Base-by-base conservation (phyloP, 2,888 invertebrate species). In the Nomada lathburiana region DNA sequence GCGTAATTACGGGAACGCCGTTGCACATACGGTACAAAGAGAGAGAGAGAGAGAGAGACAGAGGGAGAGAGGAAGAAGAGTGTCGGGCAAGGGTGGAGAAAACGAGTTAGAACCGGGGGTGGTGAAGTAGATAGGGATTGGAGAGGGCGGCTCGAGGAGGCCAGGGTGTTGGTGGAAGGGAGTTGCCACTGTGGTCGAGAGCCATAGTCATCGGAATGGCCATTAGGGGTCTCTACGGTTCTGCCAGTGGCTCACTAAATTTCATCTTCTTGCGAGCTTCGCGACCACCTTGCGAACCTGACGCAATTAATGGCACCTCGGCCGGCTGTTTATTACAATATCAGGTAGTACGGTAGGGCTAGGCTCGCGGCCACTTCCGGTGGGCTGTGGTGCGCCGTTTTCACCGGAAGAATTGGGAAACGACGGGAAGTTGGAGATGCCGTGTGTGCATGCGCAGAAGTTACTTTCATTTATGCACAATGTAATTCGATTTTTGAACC, bases 161-260 rank as follows among this genome's bases (percentile, higher is more conserved):
- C 76, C 55, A n/a, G 57, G 75, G 76, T 64, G 83, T 57, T 65
- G 64, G 70, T 52, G 81, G 76, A 57, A 79, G 73, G 86, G 85
- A 86, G 81, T 80, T 85, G 89, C 86, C 88, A 69, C 86, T 90
- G 92, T 87, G 92, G 92, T 92, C 91, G 90, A 89, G 87, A 80
- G 86, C 86, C 89, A 88, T 89, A 90, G 89, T 90, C 90, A 89
- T 88, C 88, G 91, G 90, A 90, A 92, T 93, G 92, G 92, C 93
- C 93, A 93, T 93, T 93, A 93, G 92, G 91, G 93, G 91, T 92
- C 90, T 90, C 90, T 84, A 87, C 89, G 89, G 89, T 91, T 86
- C 91, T 90, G 80, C 90, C 89, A 93, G 93, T 93, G 90, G 93
- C 93, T 92, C 90, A 93, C 93, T 93, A 93, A 93, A 93, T 93